These are phyloP conservation scores for Sebastes trivittatus DNA, from an alignment of 2,797 vertebrate species.

Conservation along the genomic window DNA sequence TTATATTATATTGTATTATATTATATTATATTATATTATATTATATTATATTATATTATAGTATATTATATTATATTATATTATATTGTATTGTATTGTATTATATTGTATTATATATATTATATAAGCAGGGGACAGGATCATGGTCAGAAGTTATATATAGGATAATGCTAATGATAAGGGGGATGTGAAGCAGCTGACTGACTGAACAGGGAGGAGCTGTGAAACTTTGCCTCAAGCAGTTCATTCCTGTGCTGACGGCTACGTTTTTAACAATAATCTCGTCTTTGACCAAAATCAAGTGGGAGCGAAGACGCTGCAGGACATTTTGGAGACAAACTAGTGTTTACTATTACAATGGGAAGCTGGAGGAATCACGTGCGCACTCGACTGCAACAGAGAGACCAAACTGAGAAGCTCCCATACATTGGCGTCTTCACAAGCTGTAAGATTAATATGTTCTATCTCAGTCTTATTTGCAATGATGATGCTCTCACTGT, in stretches of 20 bases:
- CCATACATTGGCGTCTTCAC: constrained; percentile 75
- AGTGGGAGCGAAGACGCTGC: too few species aligned
- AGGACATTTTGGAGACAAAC: background rate
- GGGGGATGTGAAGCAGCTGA: constrained; percentile 13
- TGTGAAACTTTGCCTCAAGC: background rate
- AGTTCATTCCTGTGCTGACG: background rate
- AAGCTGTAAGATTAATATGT: constrained; percentile 58
- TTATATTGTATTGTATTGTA: background rate
- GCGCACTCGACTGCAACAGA: constrained; percentile 61
- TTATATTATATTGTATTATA: too few species aligned
- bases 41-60: background rate
- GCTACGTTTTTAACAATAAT: background rate
- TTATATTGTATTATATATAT: background rate
- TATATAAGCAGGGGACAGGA: too few species aligned
- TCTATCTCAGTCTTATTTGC: background rate
- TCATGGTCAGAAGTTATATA: background rate
- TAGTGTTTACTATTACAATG: constrained; percentile 50
- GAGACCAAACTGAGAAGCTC: constrained; percentile 73
- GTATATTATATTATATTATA: too few species aligned
- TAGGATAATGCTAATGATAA: background rate
- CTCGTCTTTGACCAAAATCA: background rate
- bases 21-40: too few species aligned
- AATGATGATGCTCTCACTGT: background rate
- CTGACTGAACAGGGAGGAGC: constrained; percentile 39
- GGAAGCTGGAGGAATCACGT: constrained; percentile 81